Evolutionary conservation across 2,888 invertebrate species (phyloP), one percentile per base, ranked within the genome.

Genomic region (Odontomyia ornata): DNA sequence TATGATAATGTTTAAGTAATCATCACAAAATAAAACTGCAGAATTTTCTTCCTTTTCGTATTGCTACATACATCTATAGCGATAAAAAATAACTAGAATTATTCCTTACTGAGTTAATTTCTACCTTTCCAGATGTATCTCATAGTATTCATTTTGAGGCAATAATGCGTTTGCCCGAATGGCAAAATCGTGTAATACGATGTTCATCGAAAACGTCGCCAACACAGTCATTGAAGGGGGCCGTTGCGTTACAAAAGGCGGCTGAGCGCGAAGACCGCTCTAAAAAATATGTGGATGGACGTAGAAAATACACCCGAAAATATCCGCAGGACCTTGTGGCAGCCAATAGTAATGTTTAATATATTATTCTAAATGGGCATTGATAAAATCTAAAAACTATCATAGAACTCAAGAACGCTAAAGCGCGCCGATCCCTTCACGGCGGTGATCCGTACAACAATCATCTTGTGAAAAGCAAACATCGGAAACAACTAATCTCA

Each of bases 131-230:
- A 94, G 94, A 94, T 86, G 89, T 92, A 67, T 87, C 90, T 4
- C 89, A 91, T 76, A 88, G 89, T 62, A 85, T 91, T 78, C 94
- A 94, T 86, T 87, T 93, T 83, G 90, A 93, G 76, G 91, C 93
- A 80, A 89, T 93, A 81, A 89, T 92, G 87, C 92, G 93, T 81
- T 91, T 92, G 81, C 87, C 92, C 76, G 95, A 95, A 84, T 95
- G 95, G 94, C 94, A 95, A 82, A 91, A 84, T 80, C 85, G 86
- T 72, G 83, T 85, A 15, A 83, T 83, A 81, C 86, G 87, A 60
- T 82, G 83, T 80, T 83, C 85, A 80, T 81, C 86, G 43, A 87
- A 81, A 76, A 30, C 80, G 84, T 23, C 47, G 25, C 7, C 69
- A 21, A 56, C 71, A 72, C n/a, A 30, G n/a, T 86, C 85, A 81